Base-by-base conservation (phyloP, 1,140 invertebrate genomes). In the Kradibia gibbosae region DNA sequence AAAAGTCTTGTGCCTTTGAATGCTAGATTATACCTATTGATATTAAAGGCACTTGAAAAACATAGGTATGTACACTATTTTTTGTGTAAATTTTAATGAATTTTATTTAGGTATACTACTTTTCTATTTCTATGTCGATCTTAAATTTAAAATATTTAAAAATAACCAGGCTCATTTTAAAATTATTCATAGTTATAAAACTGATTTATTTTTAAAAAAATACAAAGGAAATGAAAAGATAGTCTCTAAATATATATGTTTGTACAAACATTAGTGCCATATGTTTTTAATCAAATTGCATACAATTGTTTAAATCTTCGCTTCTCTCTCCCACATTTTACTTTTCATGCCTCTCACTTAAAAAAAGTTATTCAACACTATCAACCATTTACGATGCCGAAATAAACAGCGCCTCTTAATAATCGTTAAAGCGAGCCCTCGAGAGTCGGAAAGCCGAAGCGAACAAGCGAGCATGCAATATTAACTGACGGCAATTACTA, bases 361-460 rank as follows among this genome's bases (percentile, higher is more conserved):
- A n/a, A n/a, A n/a, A n/a, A n/a, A n/a, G n/a, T n/a, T n/a, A n/a
- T n/a, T n/a, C n/a, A n/a, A n/a, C n/a, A n/a, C 22, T 57, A 8
- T 57, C 55, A 3, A 3, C 65, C 34, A 3, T 42, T 70, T 45
- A n/a, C 22, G 39, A 45, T 42, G 39, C 57, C 45, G 62, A 31
- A 57, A 57, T 57, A 36, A 31, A 36, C 57, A 20, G 42, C 20
- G 15, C 22, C 71, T 67, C 71, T 80, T 80, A 80, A 80, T 80
- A 80, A 80, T 67, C 78, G 57, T 80, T 80, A 74, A 80, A 80
- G 57, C 53, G 36, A 50, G 57, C 55, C 25, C 78, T 48, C 39
- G 70, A 73, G 53, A 80, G 78, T 73, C 39, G 57, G 28, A 60
- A 31, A 15, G 15, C 10, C 3, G n/a, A 31, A 42, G 39, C 25